Base-by-base conservation (phyloP, 2,797 vertebrate genomes). In the Bovichtus diacanthus region DNA sequence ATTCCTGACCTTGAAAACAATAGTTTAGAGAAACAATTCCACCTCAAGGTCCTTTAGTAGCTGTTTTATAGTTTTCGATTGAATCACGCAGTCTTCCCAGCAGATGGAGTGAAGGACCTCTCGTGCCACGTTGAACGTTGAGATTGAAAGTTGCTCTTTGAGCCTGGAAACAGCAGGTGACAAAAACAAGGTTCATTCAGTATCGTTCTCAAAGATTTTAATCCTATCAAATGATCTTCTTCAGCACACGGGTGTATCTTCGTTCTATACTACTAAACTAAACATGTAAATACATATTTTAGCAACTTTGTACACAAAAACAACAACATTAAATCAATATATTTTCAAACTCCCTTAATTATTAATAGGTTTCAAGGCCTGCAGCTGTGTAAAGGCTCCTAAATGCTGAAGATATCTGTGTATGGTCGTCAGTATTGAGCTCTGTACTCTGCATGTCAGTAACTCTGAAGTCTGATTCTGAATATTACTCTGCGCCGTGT, bases 401-500 rank as follows among this genome's bases (percentile, higher is more conserved):
- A 23, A 34, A 59, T 27, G 5, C 19, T 64, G 25, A 70, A 49
- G 29, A 31, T 39, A 16, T 34, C 31, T 25, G 9, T 27, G 19
- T 41, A 18, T 19, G 21, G 21, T 31, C 12, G 16, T 58, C 3
- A 9, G 27, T 56, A 2, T 66, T 44, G 39, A 44, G 41, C 34
- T 38, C 50, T 27, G n/a, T 29, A 3, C 12, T 27, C 46, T 46
- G 29, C 6, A 53, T 29, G 25, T n/a, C n/a, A 63, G 34, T 29
- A 58, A 23, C 38, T 49, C 27, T 70, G 38, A 75, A 55, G 58
- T 51, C 49, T 65, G 16, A 55, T 65, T 69, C 36, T 50, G 71
- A 81, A 69, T 68, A 70, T 78, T 34, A 65, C 70, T 59, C 51
- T 63, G 49, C 63, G 25, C 53, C 13, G 0, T 76, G 74, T 74